Base-by-base conservation (phyloP, 2,113 vertebrate species). In the Limnothrissa miodon region DNA sequence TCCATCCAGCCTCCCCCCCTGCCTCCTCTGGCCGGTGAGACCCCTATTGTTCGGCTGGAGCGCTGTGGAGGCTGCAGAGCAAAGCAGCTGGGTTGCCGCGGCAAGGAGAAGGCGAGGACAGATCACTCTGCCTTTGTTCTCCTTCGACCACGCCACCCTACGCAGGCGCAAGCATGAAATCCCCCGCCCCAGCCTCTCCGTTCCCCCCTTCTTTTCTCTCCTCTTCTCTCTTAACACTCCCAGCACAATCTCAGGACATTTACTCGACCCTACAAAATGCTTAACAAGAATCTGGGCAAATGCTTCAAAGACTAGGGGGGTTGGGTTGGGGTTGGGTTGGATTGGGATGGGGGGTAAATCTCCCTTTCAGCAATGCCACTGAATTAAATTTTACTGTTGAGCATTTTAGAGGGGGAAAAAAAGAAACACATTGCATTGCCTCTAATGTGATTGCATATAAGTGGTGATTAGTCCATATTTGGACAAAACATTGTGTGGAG, bases 51-150 rank as follows among this genome's bases (percentile, higher is more conserved):
- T 87, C 83, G 44, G 81, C 42, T 42, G 42, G 2, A 23, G 10
- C 80, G 82, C 83, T 62, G 15, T 15, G 13, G 66, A 36, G 81
- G 82, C 82, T 85, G 79, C 82, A 39, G 82, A 78, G 80, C 79
- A 62, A 39, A 82, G 88, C 87, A 85, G 88, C 86, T 87, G 87
- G 83, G 85, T 82, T 82, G 78, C 83, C 85, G 66, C 33, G 33
- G 33, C 15, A 33, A 74, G 45, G 79, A 80, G 66, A 46, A 87
- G 84, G 45, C 78, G 84, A 80, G 86, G 86, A 80, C 84, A 86
- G 80, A 83, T 79, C 84, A 84, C 51, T 48, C 82, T 0, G 84
- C 83, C 89, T 90, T 90, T 90, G 89, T 90, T 90, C 89, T 88
- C 81, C 29, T 78, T 56, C 80, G 78, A 82, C 82, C 53, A 53